phyloP scores from a whole-genome alignment of 2,797 vertebrate genomes.

The Limosa lapponica region DNA sequence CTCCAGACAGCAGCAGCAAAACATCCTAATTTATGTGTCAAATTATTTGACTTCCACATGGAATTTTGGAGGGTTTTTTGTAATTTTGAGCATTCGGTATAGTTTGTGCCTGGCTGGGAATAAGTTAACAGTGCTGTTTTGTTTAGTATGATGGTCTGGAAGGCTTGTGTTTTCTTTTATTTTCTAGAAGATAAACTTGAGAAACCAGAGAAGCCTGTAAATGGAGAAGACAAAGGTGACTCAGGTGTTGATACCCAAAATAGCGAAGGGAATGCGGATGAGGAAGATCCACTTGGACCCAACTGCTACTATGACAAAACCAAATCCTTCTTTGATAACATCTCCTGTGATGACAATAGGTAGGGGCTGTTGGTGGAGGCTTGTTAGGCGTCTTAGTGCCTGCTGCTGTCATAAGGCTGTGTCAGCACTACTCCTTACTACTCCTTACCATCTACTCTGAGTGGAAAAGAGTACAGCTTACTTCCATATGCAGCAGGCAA shows the following conservation, averaged over 20 bases:
- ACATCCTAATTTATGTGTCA: background rate
- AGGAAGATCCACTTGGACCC: constrained; percentile 87
- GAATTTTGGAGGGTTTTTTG: background rate
- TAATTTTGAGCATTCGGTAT: background rate
- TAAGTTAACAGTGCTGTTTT: background rate
- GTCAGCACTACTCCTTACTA: background rate
- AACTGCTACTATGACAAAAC: constrained; percentile 97
- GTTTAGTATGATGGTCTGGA: background rate
- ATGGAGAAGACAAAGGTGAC: constrained; percentile 92
- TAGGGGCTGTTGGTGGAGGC: constrained; percentile 57
- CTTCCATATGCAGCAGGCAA: background rate
- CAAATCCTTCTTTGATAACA: constrained; percentile 99
- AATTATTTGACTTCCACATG: background rate
- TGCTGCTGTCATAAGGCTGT: background rate
- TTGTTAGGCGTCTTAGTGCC: background rate
- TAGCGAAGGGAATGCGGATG: constrained; percentile 87
- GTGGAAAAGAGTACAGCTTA: background rate
- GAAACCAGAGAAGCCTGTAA: constrained; percentile 89
- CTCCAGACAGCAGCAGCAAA: background rate
- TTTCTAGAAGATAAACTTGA: constrained; percentile 90
- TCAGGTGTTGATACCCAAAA: constrained; percentile 89
- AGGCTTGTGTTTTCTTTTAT: background rate
- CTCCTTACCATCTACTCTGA: background rate
- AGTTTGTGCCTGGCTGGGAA: background rate
- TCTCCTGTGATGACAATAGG: constrained; percentile 93